Conservation (phyloP, 1,140 invertebrate genomes). For the Uloborus diversus region DNA sequence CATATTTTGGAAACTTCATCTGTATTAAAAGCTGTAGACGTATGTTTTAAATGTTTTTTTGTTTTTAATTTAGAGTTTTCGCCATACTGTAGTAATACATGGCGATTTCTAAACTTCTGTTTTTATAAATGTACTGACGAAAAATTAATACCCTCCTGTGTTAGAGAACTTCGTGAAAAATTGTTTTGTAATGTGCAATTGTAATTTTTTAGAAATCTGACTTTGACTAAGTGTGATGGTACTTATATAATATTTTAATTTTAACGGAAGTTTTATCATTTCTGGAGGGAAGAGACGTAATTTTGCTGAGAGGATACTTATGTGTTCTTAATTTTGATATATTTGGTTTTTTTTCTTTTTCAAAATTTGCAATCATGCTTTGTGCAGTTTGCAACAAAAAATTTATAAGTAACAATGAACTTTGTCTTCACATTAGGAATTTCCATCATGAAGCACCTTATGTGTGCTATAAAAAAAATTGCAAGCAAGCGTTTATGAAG, state of each 20-base stretch:
- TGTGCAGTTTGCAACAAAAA: neutral
- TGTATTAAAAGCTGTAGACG: neutral
- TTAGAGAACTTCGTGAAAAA: no score
- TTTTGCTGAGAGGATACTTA: no score
- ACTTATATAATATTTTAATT: no score
- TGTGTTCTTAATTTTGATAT: neutral
- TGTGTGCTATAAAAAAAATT: neutral
- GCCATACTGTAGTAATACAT: no score
- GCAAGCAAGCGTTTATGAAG: constrained; percentile 8
- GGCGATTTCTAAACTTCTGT: neutral
- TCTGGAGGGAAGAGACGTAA: no score
- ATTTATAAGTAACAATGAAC: neutral
- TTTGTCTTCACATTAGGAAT: constrained; percentile 1
- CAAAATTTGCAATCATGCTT: neutral
- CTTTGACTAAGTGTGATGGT: no score
- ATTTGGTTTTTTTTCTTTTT: neutral
- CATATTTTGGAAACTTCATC: neutral
- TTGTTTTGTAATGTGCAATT: no score
- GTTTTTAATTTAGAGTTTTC: no score
- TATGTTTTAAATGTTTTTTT: no score
- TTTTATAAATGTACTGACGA: neutral
- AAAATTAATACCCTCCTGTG: neutral
- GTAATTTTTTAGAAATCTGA: no score
- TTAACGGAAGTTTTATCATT: no score
- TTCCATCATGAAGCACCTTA: neutral